phyloP scores from a whole-genome alignment of 92 coral and sea anemone genomes.

The Plumapathes pennacea region DNA sequence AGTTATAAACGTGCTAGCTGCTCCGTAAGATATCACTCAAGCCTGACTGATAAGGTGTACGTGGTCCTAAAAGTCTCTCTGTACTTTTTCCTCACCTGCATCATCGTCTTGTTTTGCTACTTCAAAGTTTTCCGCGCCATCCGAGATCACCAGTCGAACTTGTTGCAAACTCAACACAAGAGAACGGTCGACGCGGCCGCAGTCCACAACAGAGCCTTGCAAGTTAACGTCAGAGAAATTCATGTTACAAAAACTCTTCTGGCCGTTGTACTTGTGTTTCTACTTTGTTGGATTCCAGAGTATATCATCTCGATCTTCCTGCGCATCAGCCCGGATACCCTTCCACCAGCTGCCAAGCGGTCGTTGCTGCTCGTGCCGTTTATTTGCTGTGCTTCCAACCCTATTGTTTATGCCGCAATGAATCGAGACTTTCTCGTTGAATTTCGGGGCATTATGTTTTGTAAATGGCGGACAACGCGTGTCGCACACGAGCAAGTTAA shows the following conservation, averaged over 20 bases:
- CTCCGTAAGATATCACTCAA: background rate
- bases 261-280: constrained; percentile 9
- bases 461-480: no score
- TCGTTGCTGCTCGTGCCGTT: background rate
- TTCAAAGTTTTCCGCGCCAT: constrained; percentile 10
- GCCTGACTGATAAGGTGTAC: background rate
- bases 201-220: background rate
- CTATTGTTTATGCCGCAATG: constrained; percentile 7
- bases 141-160: constrained; percentile 28
- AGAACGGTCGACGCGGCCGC: background rate
- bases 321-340: background rate
- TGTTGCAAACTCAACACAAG: no score
- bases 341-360: background rate
- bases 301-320: constrained; percentile 12
- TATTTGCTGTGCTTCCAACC: constrained; percentile 3
- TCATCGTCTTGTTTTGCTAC: constrained; percentile 14
- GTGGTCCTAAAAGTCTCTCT: background rate
- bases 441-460: constrained; percentile 5
- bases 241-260: constrained; percentile 5
- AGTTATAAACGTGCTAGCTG: background rate
- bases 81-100: constrained; percentile 3
- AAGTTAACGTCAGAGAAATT: constrained; percentile 9
- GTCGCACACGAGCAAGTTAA: no score
- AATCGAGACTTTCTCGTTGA: constrained; percentile 6
- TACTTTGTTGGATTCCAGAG: constrained; percentile 22